A percentile compares a stretch with the other conserved stretches of the same genome.
Evolutionary conservation across 2,888 invertebrate genomes (phyloP).

Genomic region (Lepidocyrtinus sp.): DNA sequence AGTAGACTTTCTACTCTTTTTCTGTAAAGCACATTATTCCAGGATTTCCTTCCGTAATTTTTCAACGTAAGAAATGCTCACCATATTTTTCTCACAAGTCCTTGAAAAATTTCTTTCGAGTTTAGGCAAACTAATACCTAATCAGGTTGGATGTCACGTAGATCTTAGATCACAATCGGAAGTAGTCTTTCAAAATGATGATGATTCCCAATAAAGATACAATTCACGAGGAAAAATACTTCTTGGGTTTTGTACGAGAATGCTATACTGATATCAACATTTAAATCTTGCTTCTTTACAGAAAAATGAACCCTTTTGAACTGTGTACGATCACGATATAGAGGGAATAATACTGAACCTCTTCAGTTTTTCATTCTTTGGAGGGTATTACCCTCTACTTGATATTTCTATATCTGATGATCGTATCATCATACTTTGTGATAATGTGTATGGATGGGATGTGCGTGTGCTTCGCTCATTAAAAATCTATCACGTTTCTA

Average conservation of each 20-base stretch:
- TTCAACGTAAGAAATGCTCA: background rate
- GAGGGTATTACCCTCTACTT: background rate
- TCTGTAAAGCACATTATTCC: background rate
- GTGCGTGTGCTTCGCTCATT: background rate
- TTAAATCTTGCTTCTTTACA: too few species aligned
- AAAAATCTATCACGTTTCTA: background rate
- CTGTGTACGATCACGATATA: background rate
- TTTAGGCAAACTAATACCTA: background rate
- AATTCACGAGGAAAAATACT: too few species aligned
- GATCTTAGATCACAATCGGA: slow-evolving; percentile 41
- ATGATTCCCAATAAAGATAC: background rate
- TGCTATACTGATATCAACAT: too few species aligned
- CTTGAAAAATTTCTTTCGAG: background rate
- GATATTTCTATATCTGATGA: too few species aligned
- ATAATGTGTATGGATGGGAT: background rate
- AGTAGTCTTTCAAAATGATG: slow-evolving; percentile 6
- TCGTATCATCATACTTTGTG: too few species aligned
- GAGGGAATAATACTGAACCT: background rate
- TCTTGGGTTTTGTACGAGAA: too few species aligned
- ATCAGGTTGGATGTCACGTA: slow-evolving; percentile 51
- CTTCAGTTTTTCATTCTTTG: background rate
- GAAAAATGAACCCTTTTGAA: background rate
- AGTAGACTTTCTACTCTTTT: background rate
- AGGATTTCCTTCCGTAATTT: background rate
- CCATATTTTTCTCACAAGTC: background rate